phyloP scores from a whole-genome alignment of 2,113 vertebrate genomes.

The Trachemys scripta region DNA sequence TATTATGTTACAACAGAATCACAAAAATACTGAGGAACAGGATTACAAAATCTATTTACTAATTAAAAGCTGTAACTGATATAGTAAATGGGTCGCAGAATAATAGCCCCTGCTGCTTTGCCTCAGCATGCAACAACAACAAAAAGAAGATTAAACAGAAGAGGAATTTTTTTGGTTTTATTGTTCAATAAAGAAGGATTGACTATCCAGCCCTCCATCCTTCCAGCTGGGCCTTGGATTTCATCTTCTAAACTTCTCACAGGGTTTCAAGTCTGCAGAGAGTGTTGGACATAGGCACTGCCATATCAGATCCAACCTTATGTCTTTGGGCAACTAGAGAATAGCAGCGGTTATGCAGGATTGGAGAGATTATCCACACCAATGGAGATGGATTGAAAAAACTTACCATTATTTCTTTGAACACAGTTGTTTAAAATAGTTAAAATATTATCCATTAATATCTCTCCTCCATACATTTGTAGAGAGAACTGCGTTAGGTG shows the following conservation, averaged over 20 bases:
- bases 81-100: not conserved
- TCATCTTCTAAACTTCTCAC: not conserved
- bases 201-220: not conserved
- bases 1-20: not conserved
- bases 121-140: not conserved
- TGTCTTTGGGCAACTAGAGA: not conserved
- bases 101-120: not conserved
- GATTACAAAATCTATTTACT: not conserved
- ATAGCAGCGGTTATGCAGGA: not conserved
- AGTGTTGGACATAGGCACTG: not conserved
- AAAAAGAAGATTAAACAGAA: not conserved
- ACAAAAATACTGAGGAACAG: not conserved
- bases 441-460: not conserved
- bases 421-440: not conserved
- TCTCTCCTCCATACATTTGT: not conserved
- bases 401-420: not conserved
- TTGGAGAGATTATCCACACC: not conserved
- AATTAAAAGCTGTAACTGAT: not conserved
- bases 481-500: not conserved
- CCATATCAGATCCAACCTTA: not conserved
- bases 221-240: not conserved
- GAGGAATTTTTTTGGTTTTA: not conserved
- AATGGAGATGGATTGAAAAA: not conserved
- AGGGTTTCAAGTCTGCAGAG: not conserved
- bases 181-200: not conserved